Evolutionary conservation across 2,888 invertebrate genomes (phyloP), one percentile per base, ranked within the genome.

Genomic region (Alloscopus bannaensis): DNA sequence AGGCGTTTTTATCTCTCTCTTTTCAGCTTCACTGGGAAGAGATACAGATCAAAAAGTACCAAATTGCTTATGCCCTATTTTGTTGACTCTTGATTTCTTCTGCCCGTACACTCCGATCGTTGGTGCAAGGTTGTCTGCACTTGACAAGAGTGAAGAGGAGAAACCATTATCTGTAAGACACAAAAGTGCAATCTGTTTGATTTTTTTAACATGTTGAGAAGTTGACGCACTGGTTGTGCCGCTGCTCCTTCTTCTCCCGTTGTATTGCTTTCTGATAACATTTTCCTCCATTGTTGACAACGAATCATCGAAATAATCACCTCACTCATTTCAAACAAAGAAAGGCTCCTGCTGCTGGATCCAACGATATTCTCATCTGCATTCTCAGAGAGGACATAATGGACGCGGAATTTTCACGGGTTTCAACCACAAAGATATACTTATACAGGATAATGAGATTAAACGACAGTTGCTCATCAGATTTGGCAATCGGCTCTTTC

Each of bases 51-150:
- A 65, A 31, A n/a, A 77, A 77, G 31, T 22, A 71, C 55, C 64
- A 77, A 78, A 78, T 78, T 78, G 78, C 70, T 78, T 66, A 78
- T 78, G 70, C 65, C 78, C 78, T 78, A 78, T 78, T 78, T 78
- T 65, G 78, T 71, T 55, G 57, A 36, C 42, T 29, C 52, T 55
- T 73, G 65, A 65, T 60, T 75, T 42, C 60, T 66, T 59, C n/a
- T n/a, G n/a, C n/a, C 24, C 28, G 36, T 50, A 22, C 55, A n/a
- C 29, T n/a, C n/a, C n/a, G n/a, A n/a, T n/a, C 50, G n/a, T 47
- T 47, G 4, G 50, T 6, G 18, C 20, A 47, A 47, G 6, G 8
- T 52, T 22, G 20, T 24, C 52, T 52, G 6, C 24, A 24, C 16
- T 52, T 20, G 16, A 47, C 20, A 16, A 22, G 24, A 16, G 24